These are phyloP conservation scores for Endomychus coccineus DNA, from an alignment of 2,888 invertebrate species.

Conservation along the genomic window DNA sequence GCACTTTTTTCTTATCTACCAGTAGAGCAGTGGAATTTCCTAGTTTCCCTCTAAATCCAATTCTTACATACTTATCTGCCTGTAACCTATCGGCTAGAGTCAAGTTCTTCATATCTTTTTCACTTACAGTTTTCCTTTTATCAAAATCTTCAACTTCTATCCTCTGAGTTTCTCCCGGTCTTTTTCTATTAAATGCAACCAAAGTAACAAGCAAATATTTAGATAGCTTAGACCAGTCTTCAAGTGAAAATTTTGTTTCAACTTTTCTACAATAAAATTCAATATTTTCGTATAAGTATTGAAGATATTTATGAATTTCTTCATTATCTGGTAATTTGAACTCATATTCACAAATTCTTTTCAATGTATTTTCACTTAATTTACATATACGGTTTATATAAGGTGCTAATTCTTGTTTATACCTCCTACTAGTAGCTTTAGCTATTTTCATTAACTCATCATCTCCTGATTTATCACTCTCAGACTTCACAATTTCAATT, in stretches of 20 bases:
- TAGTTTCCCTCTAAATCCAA: conserved; percentile 1
- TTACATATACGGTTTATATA: conserved; percentile 1
- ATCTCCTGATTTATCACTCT: neutral
- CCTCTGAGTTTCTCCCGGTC: conserved; percentile 2
- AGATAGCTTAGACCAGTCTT: neutral
- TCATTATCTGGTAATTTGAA: no score
- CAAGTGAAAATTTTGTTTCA: no score
- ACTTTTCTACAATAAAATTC: no score
- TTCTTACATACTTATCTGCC: neutral
- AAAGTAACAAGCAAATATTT: neutral
- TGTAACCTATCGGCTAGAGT: neutral
- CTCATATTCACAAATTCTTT: no score
- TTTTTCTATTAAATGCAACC: conserved; percentile 1
- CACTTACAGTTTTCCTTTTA: neutral
- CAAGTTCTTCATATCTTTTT: neutral
- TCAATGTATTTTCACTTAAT: neutral
- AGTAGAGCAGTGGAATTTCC: conserved; percentile 1
- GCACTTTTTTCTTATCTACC: neutral
- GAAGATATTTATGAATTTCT: no score
- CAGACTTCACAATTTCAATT: neutral
- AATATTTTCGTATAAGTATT: no score
- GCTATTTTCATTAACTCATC: neutral
- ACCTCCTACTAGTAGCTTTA: neutral
- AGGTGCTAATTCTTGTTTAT: neutral
- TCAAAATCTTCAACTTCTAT: conserved; percentile 4